Evolutionary conservation across 2,113 vertebrate genomes (phyloP).

Genomic region (Naja naja): DNA sequence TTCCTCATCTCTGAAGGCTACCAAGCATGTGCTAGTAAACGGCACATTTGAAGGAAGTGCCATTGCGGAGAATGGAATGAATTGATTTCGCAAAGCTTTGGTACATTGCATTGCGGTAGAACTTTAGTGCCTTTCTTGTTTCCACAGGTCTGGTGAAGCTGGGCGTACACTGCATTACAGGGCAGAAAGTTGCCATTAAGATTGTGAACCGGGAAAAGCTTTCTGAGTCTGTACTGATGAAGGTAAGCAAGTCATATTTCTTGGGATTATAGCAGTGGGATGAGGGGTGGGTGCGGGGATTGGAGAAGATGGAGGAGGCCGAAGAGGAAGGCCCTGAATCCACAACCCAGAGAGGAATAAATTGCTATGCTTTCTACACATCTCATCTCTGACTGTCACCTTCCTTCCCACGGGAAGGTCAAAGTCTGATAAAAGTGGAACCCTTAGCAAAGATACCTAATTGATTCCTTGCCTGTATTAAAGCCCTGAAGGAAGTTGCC

Average conservation of each 20-base stretch:
- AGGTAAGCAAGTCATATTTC: constrained; percentile 65
- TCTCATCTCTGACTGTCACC: neutral
- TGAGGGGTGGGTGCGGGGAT: neutral
- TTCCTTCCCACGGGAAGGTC: neutral
- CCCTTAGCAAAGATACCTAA: neutral
- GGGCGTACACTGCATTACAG: constrained; percentile 88
- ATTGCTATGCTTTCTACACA: neutral
- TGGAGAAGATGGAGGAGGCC: neutral
- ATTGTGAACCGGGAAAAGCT: constrained; percentile 93
- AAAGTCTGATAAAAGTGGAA: neutral
- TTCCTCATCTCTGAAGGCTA: no score
- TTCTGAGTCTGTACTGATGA: constrained; percentile 91
- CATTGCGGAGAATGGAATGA: neutral
- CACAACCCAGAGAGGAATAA: neutral
- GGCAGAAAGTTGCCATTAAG: constrained; percentile 92
- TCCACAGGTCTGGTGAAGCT: constrained; percentile 86
- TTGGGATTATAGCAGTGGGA: neutral
- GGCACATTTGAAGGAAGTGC: neutral
- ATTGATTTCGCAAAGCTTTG: neutral
- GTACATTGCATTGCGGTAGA: neutral
- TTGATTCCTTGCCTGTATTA: neutral
- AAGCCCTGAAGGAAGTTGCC: neutral
- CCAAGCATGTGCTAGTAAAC: neutral
- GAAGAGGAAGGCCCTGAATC: neutral
- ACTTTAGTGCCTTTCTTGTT: neutral